These are phyloP conservation scores for Penaeus vannamei DNA, from an alignment of 1,140 invertebrate species.

Conservation along the genomic window DNA sequence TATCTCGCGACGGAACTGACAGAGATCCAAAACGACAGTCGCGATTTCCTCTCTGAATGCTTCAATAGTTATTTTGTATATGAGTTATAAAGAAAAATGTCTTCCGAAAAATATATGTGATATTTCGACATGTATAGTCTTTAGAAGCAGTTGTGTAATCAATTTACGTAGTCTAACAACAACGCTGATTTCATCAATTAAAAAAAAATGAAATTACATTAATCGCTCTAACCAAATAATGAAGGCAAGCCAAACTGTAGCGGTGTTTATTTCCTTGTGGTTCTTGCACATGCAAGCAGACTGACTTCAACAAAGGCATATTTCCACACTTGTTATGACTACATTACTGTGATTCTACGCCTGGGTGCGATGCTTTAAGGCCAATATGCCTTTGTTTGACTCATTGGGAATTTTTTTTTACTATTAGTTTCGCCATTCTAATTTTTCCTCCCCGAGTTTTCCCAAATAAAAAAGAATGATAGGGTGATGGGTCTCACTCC, in stretches of 20 bases:
- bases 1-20: no score
- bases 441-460: not conserved
- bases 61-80: no score
- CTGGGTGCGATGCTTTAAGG: constrained; percentile 56
- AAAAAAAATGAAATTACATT: not conserved
- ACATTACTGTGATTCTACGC: constrained; percentile 56
- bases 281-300: constrained; percentile 42
- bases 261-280: constrained; percentile 1
- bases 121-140: constrained; percentile 8
- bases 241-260: constrained; percentile 47
- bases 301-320: constrained; percentile 64
- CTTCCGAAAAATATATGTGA: not conserved
- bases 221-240: constrained; percentile 40
- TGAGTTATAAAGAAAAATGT: not conserved
- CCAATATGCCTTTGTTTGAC: constrained; percentile 61
- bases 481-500: no score
- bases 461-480: no score
- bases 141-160: constrained; percentile 26
- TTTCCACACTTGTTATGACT: constrained; percentile 58
- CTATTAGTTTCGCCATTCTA: constrained; percentile 4
- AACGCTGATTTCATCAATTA: constrained; percentile 12
- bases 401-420: constrained; percentile 44
- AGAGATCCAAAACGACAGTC: no score
- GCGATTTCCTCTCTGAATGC: no score
- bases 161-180: constrained; percentile 39